These are phyloP conservation scores for Poecilus cupreus DNA, from an alignment of 2,888 invertebrate genomes.

Conservation along the genomic window DNA sequence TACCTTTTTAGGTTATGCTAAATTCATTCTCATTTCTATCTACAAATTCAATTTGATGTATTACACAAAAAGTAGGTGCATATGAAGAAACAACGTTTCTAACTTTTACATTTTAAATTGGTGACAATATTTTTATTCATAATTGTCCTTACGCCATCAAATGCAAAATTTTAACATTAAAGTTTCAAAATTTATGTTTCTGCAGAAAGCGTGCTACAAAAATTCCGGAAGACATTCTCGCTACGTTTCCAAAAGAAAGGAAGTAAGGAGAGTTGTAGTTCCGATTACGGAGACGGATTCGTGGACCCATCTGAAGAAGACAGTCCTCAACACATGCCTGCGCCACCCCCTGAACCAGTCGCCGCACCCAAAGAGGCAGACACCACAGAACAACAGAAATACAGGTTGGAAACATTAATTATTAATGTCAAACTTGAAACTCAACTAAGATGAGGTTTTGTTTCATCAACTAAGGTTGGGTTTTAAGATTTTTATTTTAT, in stretches of 20 bases:
- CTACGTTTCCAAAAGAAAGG: slow-evolving; percentile 77
- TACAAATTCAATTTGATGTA: too few relatives aligned
- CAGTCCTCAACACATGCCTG: slow-evolving; percentile 68
- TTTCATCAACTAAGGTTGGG: too few relatives aligned
- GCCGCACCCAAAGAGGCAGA: slow-evolving; percentile 65
- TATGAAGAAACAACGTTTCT: neutral
- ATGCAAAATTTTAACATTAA: neutral
- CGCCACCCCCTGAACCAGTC: slow-evolving; percentile 62
- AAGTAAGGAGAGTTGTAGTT: slow-evolving; percentile 72
- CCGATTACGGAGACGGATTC: slow-evolving; percentile 70
- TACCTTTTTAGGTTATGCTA: neutral
- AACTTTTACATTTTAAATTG: neutral
- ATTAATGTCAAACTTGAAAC: neutral
- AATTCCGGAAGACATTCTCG: slow-evolving; percentile 83
- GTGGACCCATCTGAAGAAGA: slow-evolving; percentile 70
- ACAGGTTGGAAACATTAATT: slow-evolving; percentile 65
- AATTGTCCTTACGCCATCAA: neutral
- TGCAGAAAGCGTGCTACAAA: slow-evolving; percentile 79
- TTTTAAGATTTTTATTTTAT: too few relatives aligned
- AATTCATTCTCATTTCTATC: too few relatives aligned
- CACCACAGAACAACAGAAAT: slow-evolving; percentile 70
- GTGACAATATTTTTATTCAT: neutral
- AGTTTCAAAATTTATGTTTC: slow-evolving; percentile 57
- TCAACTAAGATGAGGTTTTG: neutral
- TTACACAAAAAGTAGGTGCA: neutral